Conservation (phyloP, 2,797 vertebrate genomes). For the Helicolenus hilgendorfi region DNA sequence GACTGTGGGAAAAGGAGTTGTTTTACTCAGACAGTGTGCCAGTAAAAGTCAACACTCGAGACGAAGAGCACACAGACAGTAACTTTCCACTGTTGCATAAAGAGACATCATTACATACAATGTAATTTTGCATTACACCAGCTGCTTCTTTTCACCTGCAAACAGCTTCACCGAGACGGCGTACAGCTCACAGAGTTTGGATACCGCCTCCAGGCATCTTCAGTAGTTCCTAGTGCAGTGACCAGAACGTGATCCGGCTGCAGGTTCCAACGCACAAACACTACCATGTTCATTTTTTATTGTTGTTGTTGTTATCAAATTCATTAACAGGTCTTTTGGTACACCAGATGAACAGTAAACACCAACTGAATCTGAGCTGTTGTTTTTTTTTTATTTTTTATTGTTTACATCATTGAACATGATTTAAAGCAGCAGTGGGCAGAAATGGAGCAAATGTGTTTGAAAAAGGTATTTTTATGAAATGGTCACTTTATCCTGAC, state of each 20-base stretch:
- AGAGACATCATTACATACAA: too few relatives aligned
- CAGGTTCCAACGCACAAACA: neutral
- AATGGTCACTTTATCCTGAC: too few relatives aligned
- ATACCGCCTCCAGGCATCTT: neutral
- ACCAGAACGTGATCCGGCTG: neutral
- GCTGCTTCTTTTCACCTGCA: neutral
- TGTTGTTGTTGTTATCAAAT: neutral
- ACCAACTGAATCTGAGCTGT: neutral
- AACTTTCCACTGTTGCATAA: too few relatives aligned
- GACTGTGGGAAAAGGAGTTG: too few relatives aligned
- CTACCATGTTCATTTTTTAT: neutral
- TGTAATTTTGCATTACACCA: too few relatives aligned
- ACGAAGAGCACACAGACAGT: too few relatives aligned
- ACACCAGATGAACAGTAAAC: neutral
- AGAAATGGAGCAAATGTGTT: too few relatives aligned
- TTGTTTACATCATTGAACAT: neutral
- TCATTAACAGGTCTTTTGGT: neutral
- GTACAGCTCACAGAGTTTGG: neutral
- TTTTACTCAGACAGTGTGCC: too few relatives aligned
- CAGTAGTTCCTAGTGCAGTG: neutral
- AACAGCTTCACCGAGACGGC: too few relatives aligned
- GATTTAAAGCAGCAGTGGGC: neutral
- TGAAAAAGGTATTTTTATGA: too few relatives aligned
- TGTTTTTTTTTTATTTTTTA: neutral
- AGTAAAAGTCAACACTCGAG: too few relatives aligned